Evolutionary conservation across 2,797 vertebrate species (phyloP), one percentile per base, ranked within the genome.

Genomic region (Agapornis canus): DNA sequence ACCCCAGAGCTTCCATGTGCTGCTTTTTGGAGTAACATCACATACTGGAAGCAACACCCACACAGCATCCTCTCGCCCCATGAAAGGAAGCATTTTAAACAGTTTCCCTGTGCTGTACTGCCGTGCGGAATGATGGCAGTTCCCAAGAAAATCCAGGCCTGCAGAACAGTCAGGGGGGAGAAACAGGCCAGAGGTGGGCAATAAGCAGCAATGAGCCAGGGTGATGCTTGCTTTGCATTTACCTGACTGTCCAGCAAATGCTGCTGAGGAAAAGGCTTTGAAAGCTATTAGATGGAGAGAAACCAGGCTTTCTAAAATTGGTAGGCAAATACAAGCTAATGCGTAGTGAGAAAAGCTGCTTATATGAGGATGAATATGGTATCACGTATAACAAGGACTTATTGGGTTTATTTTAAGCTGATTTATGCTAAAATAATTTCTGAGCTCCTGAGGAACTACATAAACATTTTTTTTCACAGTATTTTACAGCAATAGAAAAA

Each of bases 381-480:
- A 95, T 90, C 90, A 89, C 37, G 0, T 88, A 63, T 79, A 93
- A 97, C 92, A 92, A 90, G 95, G 92, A 96, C 92, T 96, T 95
- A 96, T 13, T 86, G 5, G 82, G 59, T 84, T 91, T 95, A 90
- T 95, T 96, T 97, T 94, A 96, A 96, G 95, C 91, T 93, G 95
- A 93, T 96, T 96, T 94, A 92, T 92, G 95, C 88, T 66, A 60
- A 96, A 94, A 91, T 92, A 91, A 92, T 92, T 97, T 95, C 70
- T 92, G 89, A 93, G 89, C 89, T 96, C 47, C 82, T 14, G 19
- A 96, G 72, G 43, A 92, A 56, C 89, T 70, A 45, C 73, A 59
- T 91, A 91, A 83, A 88, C 29, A 60, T 92, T 93, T 95, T 93
- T 95, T 47, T 72, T 79, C 16, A 79, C 54, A 82, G 70, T 52